Evolutionary conservation across 2,797 vertebrate genomes (phyloP).

Genomic region (Podarcis lilfordi): DNA sequence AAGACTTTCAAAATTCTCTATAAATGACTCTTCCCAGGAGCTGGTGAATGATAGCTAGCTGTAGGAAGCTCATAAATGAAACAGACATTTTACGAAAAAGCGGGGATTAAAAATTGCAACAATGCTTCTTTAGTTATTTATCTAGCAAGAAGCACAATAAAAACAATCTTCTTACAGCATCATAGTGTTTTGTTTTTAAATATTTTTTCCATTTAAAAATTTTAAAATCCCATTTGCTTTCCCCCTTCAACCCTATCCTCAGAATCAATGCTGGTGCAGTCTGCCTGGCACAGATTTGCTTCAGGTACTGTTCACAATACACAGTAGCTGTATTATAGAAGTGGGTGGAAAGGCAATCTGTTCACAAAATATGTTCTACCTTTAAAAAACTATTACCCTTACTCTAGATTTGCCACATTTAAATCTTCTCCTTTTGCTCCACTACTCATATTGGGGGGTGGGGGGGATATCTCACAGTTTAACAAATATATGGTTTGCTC

Average conservation of each 20-base stretch:
- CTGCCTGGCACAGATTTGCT: conserved; percentile 71
- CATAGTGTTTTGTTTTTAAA: conserved; percentile 36
- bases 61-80: conserved; percentile 16
- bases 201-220: conserved; percentile 58
- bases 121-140: conserved; percentile 38
- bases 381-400: conserved; percentile 65
- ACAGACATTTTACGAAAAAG: conserved; percentile 37
- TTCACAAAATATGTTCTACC: conserved; percentile 67
- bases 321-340: conserved; percentile 74
- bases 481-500: conserved; percentile 38
- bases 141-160: conserved; percentile 36
- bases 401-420: conserved; percentile 68
- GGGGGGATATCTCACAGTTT: conserved; percentile 69
- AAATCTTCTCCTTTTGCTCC: conserved; percentile 46
- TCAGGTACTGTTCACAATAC: conserved; percentile 65
- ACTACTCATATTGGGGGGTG: conserved; percentile 37
- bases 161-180: conserved; percentile 44
- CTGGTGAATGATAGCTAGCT: conserved; percentile 55
- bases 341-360: conserved; percentile 61
- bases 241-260: conserved; percentile 51
- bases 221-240: background rate
- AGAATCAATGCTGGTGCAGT: conserved; percentile 70
- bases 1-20: conserved; percentile 13
- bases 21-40: conserved; percentile 40
- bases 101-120: conserved; percentile 38